Percentiles rank a stretch among this genome's conserved stretches.
Conservation (phyloP, 92 coral and sea anemone species). For the Zoanthus solanderi region DNA sequence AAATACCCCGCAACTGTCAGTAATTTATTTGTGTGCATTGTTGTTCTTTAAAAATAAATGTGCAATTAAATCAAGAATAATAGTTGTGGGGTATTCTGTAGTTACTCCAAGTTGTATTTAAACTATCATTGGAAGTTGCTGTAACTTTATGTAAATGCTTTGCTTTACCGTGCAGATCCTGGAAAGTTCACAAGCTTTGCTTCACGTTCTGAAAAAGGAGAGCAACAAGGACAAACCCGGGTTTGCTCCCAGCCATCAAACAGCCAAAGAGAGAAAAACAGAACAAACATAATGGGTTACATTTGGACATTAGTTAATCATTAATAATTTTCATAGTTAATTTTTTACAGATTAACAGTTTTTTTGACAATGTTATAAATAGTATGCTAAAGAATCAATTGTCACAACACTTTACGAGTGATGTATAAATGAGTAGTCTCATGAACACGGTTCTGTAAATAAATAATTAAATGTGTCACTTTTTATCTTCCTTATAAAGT, state of each 20-base stretch:
- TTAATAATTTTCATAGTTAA: not conserved
- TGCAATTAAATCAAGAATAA: too few species aligned
- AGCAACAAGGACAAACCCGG: slow-evolving; percentile 89
- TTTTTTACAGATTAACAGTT: not conserved
- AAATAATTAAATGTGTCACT: not conserved
- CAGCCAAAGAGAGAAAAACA: slow-evolving; percentile 75
- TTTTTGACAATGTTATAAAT: not conserved
- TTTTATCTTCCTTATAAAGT: too few species aligned
- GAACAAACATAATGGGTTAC: slow-evolving; percentile 60
- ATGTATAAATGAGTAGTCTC: not conserved
- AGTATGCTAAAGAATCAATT: not conserved
- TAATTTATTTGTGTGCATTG: too few species aligned
- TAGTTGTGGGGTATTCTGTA: too few species aligned
- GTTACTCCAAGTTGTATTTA: too few species aligned
- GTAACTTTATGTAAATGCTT: too few species aligned
- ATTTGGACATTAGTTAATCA: too few species aligned
- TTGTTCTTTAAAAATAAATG: too few species aligned
- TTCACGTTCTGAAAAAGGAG: slow-evolving; percentile 95
- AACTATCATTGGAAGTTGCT: too few species aligned
- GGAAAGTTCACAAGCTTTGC: slow-evolving; percentile 97
- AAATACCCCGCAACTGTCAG: too few species aligned
- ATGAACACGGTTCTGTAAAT: not conserved
- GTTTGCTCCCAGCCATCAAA: slow-evolving; percentile 74
- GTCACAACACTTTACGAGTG: not conserved
- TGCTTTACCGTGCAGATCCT: slow-evolving; percentile 72